Conservation (phyloP, 2,797 vertebrate species). For the Denticeps clupeoides region DNA sequence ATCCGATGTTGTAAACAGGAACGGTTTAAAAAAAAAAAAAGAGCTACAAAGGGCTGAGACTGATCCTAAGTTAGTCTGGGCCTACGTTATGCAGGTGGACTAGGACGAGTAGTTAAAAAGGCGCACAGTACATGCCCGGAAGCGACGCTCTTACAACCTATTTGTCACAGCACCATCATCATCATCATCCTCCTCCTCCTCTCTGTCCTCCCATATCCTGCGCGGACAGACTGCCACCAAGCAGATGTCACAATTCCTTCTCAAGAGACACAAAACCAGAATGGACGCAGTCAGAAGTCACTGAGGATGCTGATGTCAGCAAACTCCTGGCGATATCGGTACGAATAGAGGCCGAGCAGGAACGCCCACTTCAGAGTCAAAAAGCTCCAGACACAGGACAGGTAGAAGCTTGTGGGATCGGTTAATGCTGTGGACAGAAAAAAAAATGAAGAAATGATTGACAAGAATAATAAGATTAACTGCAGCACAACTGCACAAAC, state of each 20-base stretch:
- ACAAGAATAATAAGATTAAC: no score
- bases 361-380: conserved; percentile 86
- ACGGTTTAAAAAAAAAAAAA: no score
- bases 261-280: conserved; percentile 21
- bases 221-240: conserved; percentile 17
- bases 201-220: conserved; percentile 19
- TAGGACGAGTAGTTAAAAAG: no score
- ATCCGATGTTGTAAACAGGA: no score
- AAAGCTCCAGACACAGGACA: conserved; percentile 85
- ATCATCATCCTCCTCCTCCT: no score
- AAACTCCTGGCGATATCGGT: conserved; percentile 85
- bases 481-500: no score
- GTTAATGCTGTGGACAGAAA: conserved; percentile 54
- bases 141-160: no score
- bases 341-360: conserved; percentile 72
- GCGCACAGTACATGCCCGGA: no score
- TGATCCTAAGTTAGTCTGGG: no score
- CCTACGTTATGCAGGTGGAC: no score
- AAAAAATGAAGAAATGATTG: not conserved
- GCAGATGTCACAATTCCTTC: conserved; percentile 21
- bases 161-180: no score
- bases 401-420: conserved; percentile 79
- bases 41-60: no score
- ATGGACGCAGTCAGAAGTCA: conserved; percentile 70
- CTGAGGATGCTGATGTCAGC: conserved; percentile 97